Evolutionary conservation across 2,113 vertebrate species (phyloP), one percentile per base, ranked within the genome.

Genomic region (Mus pahari): DNA sequence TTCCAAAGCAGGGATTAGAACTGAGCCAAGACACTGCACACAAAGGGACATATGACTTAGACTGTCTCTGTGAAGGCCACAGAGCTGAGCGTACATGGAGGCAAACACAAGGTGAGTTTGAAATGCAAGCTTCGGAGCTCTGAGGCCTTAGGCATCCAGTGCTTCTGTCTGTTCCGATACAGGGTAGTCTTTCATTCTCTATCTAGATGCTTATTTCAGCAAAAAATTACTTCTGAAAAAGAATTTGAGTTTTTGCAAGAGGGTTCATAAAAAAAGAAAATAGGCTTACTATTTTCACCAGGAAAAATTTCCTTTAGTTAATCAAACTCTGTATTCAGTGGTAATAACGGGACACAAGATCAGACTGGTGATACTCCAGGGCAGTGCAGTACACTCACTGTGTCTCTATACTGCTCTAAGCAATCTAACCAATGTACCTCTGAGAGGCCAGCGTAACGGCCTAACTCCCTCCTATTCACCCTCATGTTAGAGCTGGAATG

Each of bases 211-310:
- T 95, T 96, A 75, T 87, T 94, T 94, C 86, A 97, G 95, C 91
- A 91, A 97, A 95, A 92, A 92, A 89, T 87, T 42, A 14, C 12
- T 96, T 58, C 87, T 93, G 12, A 94, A 78, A 96, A 93, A 64
- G 95, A 28, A 94, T 92, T 55, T 70, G 5, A 97, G 87, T 71
- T 92, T 97, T 82, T 22, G 95, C 86, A 84, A 92, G 95, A 96
- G 74, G 90, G 86, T 60, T 90, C 74, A 96, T 74, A 97, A 96
- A 94, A 97, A 94, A 97, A 14, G 12, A 39, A 42, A 39, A 42
- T 86, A 86, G 95, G 53, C 75, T 97, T 86, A 84, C 92, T 66
- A 97, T 97, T 98, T 97, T 96, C 95, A 97, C 94, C 95, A 90
- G 82, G 50, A 90, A 98, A 79, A 79, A 78, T 79, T 86, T 92